phyloP scores from a whole-genome alignment of 2,113 vertebrate genomes.

The Ptyas mucosa region DNA sequence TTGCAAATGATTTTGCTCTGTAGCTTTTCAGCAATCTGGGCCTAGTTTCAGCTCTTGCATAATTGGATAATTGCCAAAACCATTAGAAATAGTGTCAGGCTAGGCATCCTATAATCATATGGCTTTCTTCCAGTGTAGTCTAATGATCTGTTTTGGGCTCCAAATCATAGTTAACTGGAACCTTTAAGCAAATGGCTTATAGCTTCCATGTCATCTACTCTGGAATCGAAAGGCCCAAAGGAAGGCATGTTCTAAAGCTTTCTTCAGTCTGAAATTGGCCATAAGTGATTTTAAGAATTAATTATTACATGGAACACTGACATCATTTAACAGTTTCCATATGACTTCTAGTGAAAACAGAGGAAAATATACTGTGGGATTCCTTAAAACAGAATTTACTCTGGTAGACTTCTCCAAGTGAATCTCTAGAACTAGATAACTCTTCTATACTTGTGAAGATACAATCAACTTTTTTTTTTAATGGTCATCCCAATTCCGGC shows the following conservation, averaged over 20 bases:
- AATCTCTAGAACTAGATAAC: neutral
- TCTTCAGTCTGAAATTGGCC: neutral
- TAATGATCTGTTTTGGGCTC: neutral
- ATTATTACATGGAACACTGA: neutral
- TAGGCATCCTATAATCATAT: neutral
- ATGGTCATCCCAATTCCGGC: neutral
- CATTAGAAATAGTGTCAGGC: neutral
- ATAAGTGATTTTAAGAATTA: neutral
- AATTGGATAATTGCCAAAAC: neutral
- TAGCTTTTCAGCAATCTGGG: neutral
- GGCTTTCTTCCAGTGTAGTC: neutral
- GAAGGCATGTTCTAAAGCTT: neutral
- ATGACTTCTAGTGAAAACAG: neutral
- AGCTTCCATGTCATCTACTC: neutral
- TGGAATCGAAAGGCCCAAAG: neutral
- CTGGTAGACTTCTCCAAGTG: neutral
- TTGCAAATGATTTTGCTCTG: too few species aligned
- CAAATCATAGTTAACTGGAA: neutral
- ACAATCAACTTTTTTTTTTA: neutral
- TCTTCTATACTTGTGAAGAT: neutral
- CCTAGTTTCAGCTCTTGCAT: neutral
- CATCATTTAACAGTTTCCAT: neutral
- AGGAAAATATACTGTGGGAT: neutral
- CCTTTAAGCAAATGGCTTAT: neutral
- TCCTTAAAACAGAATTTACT: neutral